Base-by-base conservation (phyloP, 2,888 invertebrate species). In the Hirtodrosophila trivittata region DNA sequence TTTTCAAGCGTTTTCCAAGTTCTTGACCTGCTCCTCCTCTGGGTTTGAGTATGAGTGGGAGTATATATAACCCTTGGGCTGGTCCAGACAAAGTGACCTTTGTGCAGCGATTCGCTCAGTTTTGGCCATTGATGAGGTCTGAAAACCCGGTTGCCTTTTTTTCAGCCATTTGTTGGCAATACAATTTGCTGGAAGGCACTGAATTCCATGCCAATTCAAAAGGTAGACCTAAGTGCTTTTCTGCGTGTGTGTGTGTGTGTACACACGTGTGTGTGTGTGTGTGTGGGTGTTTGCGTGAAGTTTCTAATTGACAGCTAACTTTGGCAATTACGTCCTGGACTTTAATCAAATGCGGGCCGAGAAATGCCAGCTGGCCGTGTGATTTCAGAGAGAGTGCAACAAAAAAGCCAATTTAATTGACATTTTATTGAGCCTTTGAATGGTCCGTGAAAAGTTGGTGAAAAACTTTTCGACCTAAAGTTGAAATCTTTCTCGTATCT, bases 281-380 rank as follows among this genome's bases (percentile, higher is more conserved):
- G 13, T 4, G 10, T 7, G 16, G 6, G 26, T 72, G 41, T 51
- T 38, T 66, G 59, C 62, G 63, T 63, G 60, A 82, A 87, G 67
- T 84, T 87, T 82, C 77, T 84, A 84, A 87, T 84, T 84, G 86
- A 87, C 87, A 86, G 84, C 75, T 64, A 87, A 86, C 86, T 87
- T 87, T 82, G 75, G 75, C 80, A 84, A 84, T 87, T 86, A 86
- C 72, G 63, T 45, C 42, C 60, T 65, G 80, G 70, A 69, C 68
- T 71, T 77, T 75, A 83, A 84, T 83, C 83, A 83, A 83, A 87
- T 73, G 62, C 63, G 45, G 43, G 60, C 41, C 54, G 58, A 58
- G 14, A 32, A 47, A 18, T 16, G 18, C 21, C 28, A 32, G 18
- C 33, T 33, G 14, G 10, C 26, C 52, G 33, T 75, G 50, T 51